Percentiles rank a stretch among this genome's conserved stretches.
These are phyloP conservation scores for Synanthedon myopaeformis DNA, from an alignment of 2,888 invertebrate genomes.

Conservation along the genomic window DNA sequence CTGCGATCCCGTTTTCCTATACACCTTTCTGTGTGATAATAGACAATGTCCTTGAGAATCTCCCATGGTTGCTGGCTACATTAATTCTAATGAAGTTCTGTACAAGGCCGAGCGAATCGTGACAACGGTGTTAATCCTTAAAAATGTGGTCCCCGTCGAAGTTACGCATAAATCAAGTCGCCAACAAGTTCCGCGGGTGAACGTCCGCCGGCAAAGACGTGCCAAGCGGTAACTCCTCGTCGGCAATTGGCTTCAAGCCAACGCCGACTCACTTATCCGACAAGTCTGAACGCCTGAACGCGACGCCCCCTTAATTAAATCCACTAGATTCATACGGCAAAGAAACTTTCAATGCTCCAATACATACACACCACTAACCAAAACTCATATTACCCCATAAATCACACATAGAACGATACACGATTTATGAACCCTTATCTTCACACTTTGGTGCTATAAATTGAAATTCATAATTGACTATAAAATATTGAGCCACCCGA, in stretches of 20 bases:
- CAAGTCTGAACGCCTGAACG: slow-evolving; percentile 1
- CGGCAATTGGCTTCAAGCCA: slow-evolving; percentile 10
- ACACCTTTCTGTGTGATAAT: too few relatives aligned
- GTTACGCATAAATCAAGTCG: not conserved
- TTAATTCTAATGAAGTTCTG: too few relatives aligned
- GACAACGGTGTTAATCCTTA: too few relatives aligned
- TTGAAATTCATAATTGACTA: not conserved
- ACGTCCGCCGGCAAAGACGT: not conserved
- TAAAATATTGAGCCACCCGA: not conserved
- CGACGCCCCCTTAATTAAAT: slow-evolving; percentile 15
- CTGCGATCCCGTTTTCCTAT: too few relatives aligned
- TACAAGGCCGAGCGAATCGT: too few relatives aligned
- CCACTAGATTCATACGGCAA: slow-evolving; percentile 14
- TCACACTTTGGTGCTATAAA: not conserved
- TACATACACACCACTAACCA: not conserved
- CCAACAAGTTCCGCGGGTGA: not conserved
- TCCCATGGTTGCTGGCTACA: too few relatives aligned
- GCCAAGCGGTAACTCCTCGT: not conserved
- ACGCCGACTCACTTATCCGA: slow-evolving; percentile 1
- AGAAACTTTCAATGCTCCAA: not conserved
- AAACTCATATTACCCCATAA: not conserved
- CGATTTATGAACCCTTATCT: not conserved
- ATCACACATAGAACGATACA: not conserved
- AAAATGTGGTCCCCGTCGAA: not conserved
- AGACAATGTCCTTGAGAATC: too few relatives aligned